phyloP scores from a whole-genome alignment of 30 jellyfish, hydroid and myxozoan genomes.

The Cassiopea xamachana region DNA sequence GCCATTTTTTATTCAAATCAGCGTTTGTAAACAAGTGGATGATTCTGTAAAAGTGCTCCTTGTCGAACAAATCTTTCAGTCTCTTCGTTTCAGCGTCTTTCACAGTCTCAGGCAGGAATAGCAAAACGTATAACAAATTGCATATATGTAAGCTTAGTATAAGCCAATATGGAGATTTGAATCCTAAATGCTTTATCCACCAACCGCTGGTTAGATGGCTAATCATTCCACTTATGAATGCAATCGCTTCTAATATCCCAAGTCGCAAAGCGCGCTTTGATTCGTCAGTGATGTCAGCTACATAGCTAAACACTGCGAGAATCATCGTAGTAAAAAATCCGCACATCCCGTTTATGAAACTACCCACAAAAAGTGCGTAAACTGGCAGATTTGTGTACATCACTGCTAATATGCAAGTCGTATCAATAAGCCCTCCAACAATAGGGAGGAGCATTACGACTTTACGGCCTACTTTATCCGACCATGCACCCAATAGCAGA shows the following conservation, averaged over 20 bases:
- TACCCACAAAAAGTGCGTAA: constrained; percentile 82
- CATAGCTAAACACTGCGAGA: constrained; percentile 92
- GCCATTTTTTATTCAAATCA: constrained; percentile 54
- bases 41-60: constrained; percentile 72
- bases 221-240: constrained; percentile 96
- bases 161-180: constrained; percentile 96
- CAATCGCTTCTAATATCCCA: constrained; percentile 95
- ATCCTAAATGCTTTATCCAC: constrained; percentile 98
- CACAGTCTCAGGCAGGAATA: constrained; percentile 77
- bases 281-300: constrained; percentile 93
- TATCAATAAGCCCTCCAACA: constrained; percentile 86
- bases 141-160: constrained; percentile 72
- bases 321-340: constrained; percentile 98
- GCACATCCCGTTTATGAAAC: constrained; percentile 91
- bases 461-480: constrained; percentile 95
- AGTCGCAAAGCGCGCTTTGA: constrained; percentile 87
- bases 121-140: constrained; percentile 64
- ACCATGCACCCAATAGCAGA: constrained; percentile 93
- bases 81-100: constrained; percentile 52
- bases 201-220: constrained; percentile 97
- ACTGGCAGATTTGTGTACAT: constrained; percentile 86
- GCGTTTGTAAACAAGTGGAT: constrained; percentile 68
- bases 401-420: constrained; percentile 75
- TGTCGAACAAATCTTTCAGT: constrained; percentile 68
- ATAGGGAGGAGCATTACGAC: constrained; percentile 88